Percentiles rank a stretch among this genome's conserved stretches.
Conservation (phyloP, 1,140 invertebrate species). For the Cardiocondyla obscurior region DNA sequence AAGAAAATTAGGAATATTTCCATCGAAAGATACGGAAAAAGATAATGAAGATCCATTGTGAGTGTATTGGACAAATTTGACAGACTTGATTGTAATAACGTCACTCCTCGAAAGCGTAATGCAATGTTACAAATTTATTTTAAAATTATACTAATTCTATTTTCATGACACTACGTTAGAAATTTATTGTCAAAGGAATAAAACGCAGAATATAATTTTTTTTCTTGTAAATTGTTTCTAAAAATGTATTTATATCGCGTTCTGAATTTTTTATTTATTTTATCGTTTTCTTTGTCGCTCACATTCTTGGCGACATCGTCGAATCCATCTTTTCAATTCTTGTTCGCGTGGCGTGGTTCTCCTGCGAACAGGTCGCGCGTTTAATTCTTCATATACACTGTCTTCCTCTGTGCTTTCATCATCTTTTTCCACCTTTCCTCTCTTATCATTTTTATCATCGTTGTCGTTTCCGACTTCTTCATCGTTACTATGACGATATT, state of each 20-base stretch:
- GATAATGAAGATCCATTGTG: not conserved
- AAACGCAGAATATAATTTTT: too few species aligned
- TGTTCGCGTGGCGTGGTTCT: not conserved
- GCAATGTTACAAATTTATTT: not conserved
- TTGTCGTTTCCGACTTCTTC: not conserved
- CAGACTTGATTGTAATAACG: not conserved
- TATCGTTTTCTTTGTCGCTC: slow-evolving; percentile 10
- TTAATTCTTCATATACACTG: not conserved
- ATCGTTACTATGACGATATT: not conserved
- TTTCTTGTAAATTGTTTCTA: too few species aligned
- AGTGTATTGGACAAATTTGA: not conserved
- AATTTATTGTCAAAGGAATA: not conserved
- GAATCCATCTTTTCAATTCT: slow-evolving; percentile 69
- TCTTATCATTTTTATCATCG: not conserved
- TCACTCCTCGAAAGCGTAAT: not conserved
- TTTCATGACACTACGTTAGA: not conserved
- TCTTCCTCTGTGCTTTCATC: slow-evolving; percentile 2
- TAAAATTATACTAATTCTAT: not conserved
- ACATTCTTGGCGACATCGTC: slow-evolving; percentile 61
- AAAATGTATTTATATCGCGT: not conserved
- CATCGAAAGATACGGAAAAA: not conserved
- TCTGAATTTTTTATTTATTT: not conserved
- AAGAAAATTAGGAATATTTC: not conserved
- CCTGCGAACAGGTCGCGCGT: not conserved
- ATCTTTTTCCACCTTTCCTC: not conserved